Conservation (phyloP, 2,113 vertebrate genomes). For the Psilopogon haemacephalus region DNA sequence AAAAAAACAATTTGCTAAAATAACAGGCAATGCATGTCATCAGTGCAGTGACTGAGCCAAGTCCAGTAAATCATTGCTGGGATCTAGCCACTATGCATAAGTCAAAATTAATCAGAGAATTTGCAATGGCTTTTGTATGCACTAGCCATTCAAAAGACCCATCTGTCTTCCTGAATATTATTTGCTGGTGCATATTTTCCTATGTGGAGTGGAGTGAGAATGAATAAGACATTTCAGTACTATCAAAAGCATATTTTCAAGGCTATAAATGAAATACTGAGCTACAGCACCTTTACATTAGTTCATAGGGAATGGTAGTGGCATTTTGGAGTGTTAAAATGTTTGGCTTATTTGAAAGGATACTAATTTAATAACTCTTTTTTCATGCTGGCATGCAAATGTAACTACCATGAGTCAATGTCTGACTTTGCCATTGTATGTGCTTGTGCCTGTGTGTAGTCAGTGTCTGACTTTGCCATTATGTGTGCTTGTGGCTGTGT, state of each 20-base stretch:
- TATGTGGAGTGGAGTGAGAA: neutral
- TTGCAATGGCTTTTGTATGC: neutral
- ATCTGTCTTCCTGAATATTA: neutral
- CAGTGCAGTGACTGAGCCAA: neutral
- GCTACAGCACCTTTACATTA: neutral
- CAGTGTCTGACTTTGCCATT: neutral
- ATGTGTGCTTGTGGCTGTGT: neutral
- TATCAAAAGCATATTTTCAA: neutral
- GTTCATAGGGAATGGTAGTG: neutral
- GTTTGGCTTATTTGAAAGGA: neutral
- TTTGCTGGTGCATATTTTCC: neutral
- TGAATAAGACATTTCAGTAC: neutral
- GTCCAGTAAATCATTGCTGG: constrained; percentile 19
- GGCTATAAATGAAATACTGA: neutral
- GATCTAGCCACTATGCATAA: constrained; percentile 4
- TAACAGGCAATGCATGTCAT: constrained; percentile 52
- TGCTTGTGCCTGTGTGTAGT: neutral
- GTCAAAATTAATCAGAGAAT: neutral
- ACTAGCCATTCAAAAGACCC: neutral
- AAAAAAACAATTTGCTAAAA: constrained; percentile 72
- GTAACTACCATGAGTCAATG: neutral
- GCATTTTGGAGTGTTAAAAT: neutral
- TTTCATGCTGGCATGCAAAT: neutral
- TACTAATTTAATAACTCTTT: neutral
- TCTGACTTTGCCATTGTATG: neutral